phyloP scores from a whole-genome alignment of 2,113 vertebrate genomes.

The Dicerorhinus sumatrensis region DNA sequence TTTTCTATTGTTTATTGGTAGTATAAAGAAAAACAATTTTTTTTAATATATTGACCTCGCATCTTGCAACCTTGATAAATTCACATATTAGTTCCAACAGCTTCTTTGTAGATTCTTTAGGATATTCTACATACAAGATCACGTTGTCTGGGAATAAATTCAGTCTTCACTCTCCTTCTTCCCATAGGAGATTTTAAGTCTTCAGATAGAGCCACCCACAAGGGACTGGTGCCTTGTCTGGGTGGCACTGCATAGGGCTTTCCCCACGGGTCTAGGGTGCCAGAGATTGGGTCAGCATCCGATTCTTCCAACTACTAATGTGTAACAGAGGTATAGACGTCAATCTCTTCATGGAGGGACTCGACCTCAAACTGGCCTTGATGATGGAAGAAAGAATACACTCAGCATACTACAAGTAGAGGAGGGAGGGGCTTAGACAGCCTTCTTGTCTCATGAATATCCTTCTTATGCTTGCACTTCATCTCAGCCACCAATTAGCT shows the following conservation, averaged over 20 bases:
- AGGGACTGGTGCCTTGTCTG: constrained; percentile 89
- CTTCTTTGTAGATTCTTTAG: neutral
- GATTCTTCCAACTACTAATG: constrained; percentile 90
- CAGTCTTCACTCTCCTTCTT: constrained; percentile 10
- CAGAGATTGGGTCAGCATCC: constrained; percentile 89
- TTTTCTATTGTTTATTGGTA: neutral
- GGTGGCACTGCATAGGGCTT: constrained; percentile 87
- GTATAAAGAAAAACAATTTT: neutral
- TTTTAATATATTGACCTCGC: neutral
- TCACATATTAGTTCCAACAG: neutral
- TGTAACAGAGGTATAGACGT: constrained; percentile 91
- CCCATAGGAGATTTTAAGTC: constrained; percentile 90
- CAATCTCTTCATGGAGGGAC: constrained; percentile 89
- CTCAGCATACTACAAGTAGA: constrained; percentile 82
- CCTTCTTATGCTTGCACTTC: constrained; percentile 92
- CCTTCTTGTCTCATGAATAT: constrained; percentile 89
- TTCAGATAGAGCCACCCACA: constrained; percentile 90
- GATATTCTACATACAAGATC: neutral
- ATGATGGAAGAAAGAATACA: constrained; percentile 89
- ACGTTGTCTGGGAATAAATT: neutral
- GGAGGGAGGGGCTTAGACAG: constrained; percentile 87
- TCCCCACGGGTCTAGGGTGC: constrained; percentile 91
- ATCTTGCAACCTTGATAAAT: neutral
- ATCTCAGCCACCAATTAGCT: constrained; percentile 91
- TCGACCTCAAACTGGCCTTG: constrained; percentile 89